phyloP scores from a whole-genome alignment of 2,888 invertebrate species.

The Rhagophthalmus giganteus region DNA sequence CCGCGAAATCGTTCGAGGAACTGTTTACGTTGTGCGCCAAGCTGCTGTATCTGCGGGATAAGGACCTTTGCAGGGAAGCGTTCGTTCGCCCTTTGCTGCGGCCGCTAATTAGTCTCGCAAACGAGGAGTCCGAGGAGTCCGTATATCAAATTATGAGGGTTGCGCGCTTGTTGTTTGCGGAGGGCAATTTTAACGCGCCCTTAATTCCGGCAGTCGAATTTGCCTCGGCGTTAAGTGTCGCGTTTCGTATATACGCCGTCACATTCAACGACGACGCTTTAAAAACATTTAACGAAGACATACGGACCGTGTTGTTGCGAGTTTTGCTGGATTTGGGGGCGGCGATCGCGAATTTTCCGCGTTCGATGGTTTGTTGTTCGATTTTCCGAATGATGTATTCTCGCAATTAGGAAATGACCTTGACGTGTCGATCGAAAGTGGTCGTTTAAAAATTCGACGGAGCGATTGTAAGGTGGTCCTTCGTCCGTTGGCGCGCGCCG shows the following conservation, averaged over 20 bases:
- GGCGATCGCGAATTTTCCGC: conserved; percentile 36
- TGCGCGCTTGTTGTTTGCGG: conserved; percentile 42
- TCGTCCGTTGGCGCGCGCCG: conserved; percentile 44
- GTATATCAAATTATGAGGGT: conserved; percentile 42
- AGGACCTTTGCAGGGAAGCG: conserved; percentile 51
- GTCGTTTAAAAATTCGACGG: conserved; percentile 34
- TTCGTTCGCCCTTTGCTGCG: conserved; percentile 50
- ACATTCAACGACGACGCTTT: conserved; percentile 46
- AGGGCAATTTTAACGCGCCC: conserved; percentile 36
- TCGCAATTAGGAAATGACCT: conserved; percentile 42
- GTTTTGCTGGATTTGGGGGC: conserved; percentile 36
- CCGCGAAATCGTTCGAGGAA: conserved; percentile 44
- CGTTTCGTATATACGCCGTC: conserved; percentile 55
- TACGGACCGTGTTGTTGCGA: conserved; percentile 41
- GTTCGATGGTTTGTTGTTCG: conserved; percentile 50
- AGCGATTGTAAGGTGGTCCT: conserved; percentile 32
- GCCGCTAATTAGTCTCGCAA: conserved; percentile 35
- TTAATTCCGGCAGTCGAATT: conserved; percentile 52
- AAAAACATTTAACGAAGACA: conserved; percentile 47
- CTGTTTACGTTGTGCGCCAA: conserved; percentile 62
- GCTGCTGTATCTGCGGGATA: conserved; percentile 58
- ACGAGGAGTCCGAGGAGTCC: conserved; percentile 36
- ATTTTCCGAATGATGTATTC: conserved; percentile 36
- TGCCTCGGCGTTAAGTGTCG: conserved; percentile 53
- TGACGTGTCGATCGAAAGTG: conserved; percentile 38